These are phyloP conservation scores for Eupithecia subumbrata DNA, from an alignment of 2,888 invertebrate species.

Conservation along the genomic window DNA sequence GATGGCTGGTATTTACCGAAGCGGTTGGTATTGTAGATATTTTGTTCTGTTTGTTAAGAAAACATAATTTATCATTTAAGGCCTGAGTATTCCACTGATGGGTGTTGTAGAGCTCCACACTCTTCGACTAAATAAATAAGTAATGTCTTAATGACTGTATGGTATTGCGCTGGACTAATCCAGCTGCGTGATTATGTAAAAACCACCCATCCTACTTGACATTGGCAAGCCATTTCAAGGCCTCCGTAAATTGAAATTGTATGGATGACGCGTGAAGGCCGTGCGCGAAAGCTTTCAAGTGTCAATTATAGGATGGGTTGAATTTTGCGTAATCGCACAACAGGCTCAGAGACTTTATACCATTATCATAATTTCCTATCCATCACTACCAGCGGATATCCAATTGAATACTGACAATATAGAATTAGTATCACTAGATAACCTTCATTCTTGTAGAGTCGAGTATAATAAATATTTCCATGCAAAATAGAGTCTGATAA, in stretches of 20 bases:
- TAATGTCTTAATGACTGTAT: too few species aligned
- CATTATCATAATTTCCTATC: neutral
- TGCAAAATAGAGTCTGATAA: too few species aligned
- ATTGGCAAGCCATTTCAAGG: too few species aligned
- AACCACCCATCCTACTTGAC: too few species aligned
- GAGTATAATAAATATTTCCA: too few species aligned
- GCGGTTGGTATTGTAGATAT: neutral
- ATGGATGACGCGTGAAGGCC: too few species aligned
- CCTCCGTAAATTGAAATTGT: too few species aligned
- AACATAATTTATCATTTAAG: neutral
- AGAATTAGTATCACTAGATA: too few species aligned
- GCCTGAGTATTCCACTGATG: neutral
- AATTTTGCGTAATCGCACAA: too few species aligned
- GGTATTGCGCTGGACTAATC: neutral
- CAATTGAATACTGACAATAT: neutral
- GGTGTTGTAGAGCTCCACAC: neutral
- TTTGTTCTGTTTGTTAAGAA: neutral
- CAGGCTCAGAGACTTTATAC: neutral
- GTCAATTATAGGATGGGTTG: too few species aligned
- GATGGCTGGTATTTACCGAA: constrained; percentile 2
- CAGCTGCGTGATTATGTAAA: neutral
- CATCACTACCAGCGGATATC: neutral
- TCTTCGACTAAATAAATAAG: neutral
- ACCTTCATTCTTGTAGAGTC: too few species aligned
- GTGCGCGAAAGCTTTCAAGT: too few species aligned